Evolutionary conservation across 2,888 invertebrate genomes (phyloP).

Genomic region (Orchesella flavescens): DNA sequence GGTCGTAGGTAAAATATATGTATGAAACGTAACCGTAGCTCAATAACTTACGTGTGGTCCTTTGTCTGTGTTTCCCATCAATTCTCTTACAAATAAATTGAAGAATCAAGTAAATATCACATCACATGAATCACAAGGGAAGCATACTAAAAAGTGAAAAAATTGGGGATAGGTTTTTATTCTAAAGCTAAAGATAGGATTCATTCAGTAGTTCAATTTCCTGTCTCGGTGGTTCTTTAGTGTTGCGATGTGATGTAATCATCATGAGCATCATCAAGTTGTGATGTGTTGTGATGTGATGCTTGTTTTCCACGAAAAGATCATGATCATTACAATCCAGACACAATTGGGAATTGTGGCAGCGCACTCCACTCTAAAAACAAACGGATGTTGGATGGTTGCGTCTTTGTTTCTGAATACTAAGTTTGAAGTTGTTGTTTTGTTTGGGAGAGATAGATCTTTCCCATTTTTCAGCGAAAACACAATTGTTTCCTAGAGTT

Average conservation of each 20-base stretch:
- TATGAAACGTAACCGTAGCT: background rate
- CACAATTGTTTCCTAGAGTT: no score
- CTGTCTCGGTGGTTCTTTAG: background rate
- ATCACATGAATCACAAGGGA: background rate
- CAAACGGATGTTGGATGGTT: background rate
- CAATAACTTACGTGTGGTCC: background rate
- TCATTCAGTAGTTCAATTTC: background rate
- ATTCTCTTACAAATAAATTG: background rate
- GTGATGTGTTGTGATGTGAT: background rate
- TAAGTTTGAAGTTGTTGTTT: no score
- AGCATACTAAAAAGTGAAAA: background rate
- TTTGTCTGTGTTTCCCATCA: background rate
- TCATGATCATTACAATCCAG: background rate
- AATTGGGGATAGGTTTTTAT: background rate
- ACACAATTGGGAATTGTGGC: background rate
- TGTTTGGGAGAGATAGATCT: no score
- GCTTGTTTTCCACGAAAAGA: background rate
- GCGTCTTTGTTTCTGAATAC: background rate
- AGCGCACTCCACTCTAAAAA: background rate
- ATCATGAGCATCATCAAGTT: background rate
- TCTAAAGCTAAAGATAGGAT: background rate
- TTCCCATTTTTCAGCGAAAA: background rate
- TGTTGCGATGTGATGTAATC: background rate
- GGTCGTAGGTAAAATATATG: no score
- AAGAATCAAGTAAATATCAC: background rate